Evolutionary conservation across 2,113 vertebrate genomes (phyloP), one percentile per base, ranked within the genome.

Genomic region (Pachyramphus minor): DNA sequence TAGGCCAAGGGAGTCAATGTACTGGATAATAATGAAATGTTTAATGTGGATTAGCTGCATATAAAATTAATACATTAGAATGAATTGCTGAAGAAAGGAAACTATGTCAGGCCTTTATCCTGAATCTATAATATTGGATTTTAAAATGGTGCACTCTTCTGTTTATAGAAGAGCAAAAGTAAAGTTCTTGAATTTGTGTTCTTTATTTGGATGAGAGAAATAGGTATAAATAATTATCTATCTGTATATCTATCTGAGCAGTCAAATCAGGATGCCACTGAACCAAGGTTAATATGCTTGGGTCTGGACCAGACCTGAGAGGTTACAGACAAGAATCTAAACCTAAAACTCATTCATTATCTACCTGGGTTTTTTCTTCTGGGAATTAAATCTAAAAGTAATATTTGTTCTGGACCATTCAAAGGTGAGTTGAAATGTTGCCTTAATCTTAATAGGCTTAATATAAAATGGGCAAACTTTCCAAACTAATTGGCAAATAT

Each of bases 1-100:
- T 97, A 92, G 58, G 49, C 49, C 7, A 33, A 90, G 75, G 79
- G 83, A 95, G 77, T 93, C 80, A 88, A 87, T 94, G 90, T 90
- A 91, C 42, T 78, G 91, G 93, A 84, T 90, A 85, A 95, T 93
- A 88, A 90, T 95, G 86, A 96, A 95, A 96, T 87, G 68, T 93
- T 97, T 94, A 87, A 50, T 72, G 82, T 93, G 90, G 86, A 96
- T 95, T 91, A 92, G 71, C 59, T 69, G 56, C 89, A 67, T 92
- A 92, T 87, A 91, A 97, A 97, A 96, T 89, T 39, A 96, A 93
- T 87, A 84, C 66, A 50, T 95, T 88, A 63, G 63, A 92, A 88
- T 82, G 79, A 96, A 93, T 72, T 83, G 77, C 90, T 87, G 74
- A 84, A 96, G 95, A 93, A 95, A 62, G 78, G 59, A 81, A 93